Conservation (phyloP, 1,140 invertebrate genomes). For the Drosophila bipectinata region DNA sequence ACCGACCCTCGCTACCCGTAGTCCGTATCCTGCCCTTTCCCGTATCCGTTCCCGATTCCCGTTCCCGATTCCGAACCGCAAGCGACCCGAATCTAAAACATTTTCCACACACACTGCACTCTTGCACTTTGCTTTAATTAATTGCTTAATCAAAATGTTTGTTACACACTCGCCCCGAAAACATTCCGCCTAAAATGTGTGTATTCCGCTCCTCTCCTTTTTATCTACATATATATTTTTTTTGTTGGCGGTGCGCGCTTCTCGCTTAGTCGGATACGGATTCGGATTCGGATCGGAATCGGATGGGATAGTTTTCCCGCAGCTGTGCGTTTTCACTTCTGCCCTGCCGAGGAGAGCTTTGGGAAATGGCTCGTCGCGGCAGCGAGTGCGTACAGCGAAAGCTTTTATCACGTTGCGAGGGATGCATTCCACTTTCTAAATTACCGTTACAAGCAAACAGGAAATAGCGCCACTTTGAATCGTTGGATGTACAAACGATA, state of each 20-base stretch:
- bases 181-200: slow-evolving; percentile 58
- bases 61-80: slow-evolving; percentile 16
- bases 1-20: slow-evolving; percentile 16
- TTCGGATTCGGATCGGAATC: not conserved
- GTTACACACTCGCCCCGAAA: slow-evolving; percentile 62
- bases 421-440: slow-evolving; percentile 44
- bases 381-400: slow-evolving; percentile 43
- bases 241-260: slow-evolving; percentile 40
- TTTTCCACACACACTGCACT: slow-evolving; percentile 75
- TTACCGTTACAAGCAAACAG: slow-evolving; percentile 27
- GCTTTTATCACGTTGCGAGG: slow-evolving; percentile 34
- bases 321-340: slow-evolving; percentile 71
- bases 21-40: not conserved
- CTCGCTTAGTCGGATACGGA: slow-evolving; percentile 35
- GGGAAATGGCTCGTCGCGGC: slow-evolving; percentile 57
- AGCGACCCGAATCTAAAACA: slow-evolving; percentile 61
- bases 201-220: slow-evolving; percentile 43
- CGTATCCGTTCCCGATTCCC: slow-evolving; percentile 11
- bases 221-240: slow-evolving; percentile 16
- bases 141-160: slow-evolving; percentile 78
- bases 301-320: slow-evolving; percentile 48
- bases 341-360: slow-evolving; percentile 43
- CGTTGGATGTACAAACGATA: too few species aligned
- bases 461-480: not conserved
- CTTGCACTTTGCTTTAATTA: slow-evolving; percentile 77